These are phyloP conservation scores for Mercenaria mercenaria DNA, from an alignment of 1,140 invertebrate species.

Conservation along the genomic window DNA sequence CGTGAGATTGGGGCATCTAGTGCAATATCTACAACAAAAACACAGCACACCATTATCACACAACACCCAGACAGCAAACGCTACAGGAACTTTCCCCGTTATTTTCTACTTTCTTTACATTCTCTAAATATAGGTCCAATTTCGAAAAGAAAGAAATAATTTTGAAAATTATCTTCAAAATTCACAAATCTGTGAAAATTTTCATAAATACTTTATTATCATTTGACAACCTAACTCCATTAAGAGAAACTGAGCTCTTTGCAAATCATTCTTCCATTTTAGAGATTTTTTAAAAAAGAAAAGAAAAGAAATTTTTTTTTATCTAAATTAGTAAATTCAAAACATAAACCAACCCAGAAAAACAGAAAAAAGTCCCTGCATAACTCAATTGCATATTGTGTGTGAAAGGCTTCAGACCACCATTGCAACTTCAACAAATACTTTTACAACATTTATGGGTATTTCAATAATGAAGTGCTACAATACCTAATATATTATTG, in stretches of 20 bases:
- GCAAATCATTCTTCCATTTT: no score
- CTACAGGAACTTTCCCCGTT: not conserved
- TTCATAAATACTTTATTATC: no score
- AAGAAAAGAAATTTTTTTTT: no score
- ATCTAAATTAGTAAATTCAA: no score
- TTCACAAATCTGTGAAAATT: no score
- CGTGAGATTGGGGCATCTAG: not conserved
- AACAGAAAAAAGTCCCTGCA: not conserved
- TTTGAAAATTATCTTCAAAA: no score
- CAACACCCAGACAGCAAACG: not conserved
- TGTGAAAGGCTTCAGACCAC: constrained; percentile 13
- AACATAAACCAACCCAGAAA: no score
- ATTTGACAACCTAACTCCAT: no score
- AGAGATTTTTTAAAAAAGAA: no score
- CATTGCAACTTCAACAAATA: not conserved
- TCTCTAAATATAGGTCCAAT: no score
- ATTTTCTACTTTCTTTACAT: not conserved
- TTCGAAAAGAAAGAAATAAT: no score
- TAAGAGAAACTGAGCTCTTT: no score
- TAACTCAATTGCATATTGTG: not conserved
- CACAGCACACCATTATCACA: constrained; percentile 15
- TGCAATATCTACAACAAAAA: constrained; percentile 41
- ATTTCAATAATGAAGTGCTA: not conserved
- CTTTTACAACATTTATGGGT: not conserved
- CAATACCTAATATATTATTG: not conserved